These are phyloP conservation scores for Engraulis encrasicolus DNA, from an alignment of 2,113 vertebrate species.

Conservation along the genomic window DNA sequence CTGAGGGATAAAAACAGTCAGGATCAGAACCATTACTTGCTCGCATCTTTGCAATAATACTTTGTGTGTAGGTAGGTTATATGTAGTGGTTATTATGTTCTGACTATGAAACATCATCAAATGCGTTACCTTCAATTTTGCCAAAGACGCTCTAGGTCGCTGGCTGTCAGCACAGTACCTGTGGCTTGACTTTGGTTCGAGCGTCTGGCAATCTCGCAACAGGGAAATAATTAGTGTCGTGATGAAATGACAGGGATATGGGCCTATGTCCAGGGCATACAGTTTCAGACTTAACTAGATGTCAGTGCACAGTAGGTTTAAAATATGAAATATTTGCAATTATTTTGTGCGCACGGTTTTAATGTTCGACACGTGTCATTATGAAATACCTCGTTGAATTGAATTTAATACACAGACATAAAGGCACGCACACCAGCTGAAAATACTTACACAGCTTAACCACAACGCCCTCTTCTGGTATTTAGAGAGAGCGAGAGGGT, in stretches of 20 bases:
- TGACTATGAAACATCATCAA: no score
- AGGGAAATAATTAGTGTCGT: neutral
- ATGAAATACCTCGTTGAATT: no score
- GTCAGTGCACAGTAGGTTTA: neutral
- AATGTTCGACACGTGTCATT: no score
- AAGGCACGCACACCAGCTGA: neutral
- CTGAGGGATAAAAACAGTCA: constrained; percentile 21
- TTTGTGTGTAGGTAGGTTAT: neutral
- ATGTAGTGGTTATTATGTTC: neutral
- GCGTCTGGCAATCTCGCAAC: neutral
- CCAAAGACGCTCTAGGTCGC: neutral
- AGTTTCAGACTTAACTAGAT: no score
- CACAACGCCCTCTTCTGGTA: neutral
- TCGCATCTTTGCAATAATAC: no score
- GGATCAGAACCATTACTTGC: neutral
- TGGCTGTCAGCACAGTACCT: neutral
- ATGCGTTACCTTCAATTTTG: no score
- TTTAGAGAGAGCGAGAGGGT: neutral
- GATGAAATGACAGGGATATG: no score
- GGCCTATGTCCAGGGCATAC: no score
- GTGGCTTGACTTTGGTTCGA: neutral
- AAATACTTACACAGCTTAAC: neutral
- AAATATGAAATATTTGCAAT: neutral
- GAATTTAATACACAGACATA: neutral
- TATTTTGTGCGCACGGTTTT: neutral